Evolutionary conservation across 2,888 invertebrate species (phyloP).

Genomic region (Rhagonycha lutea): DNA sequence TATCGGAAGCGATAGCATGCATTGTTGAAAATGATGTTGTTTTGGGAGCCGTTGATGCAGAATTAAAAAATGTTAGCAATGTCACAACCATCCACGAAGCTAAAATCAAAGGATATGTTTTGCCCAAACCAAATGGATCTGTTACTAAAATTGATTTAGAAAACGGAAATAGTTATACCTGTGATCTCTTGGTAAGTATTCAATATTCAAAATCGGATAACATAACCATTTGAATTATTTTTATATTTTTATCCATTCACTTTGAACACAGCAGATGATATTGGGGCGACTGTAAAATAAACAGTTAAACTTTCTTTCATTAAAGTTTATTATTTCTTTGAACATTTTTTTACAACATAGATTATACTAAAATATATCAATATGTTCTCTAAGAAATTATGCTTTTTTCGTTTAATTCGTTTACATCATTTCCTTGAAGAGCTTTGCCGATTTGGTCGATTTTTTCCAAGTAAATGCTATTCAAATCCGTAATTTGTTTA

Average conservation of each 20-base stretch:
- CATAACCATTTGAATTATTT: too few relatives aligned
- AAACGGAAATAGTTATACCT: slow-evolving; percentile 66
- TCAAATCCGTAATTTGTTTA: slow-evolving; percentile 40
- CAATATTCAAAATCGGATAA: not conserved
- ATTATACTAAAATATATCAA: not conserved
- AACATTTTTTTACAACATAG: not conserved
- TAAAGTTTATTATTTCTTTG: not conserved
- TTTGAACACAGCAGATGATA: not conserved
- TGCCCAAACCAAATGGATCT: slow-evolving; percentile 55
- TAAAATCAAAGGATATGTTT: slow-evolving; percentile 67
- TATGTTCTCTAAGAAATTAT: not conserved
- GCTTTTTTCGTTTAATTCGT: not conserved
- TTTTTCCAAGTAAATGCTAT: slow-evolving; percentile 39
- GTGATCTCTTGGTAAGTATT: slow-evolving; percentile 72
- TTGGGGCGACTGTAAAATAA: not conserved
- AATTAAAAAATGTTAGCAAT: slow-evolving; percentile 59
- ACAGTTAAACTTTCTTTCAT: not conserved
- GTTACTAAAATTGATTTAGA: slow-evolving; percentile 61
- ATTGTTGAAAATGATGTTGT: slow-evolving; percentile 94
- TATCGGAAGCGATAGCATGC: slow-evolving; percentile 79
- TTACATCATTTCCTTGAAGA: not conserved
- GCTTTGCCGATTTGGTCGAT: slow-evolving; percentile 33
- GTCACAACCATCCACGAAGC: slow-evolving; percentile 72
- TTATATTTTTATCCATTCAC: not conserved
- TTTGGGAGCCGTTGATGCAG: slow-evolving; percentile 71